phyloP scores from a whole-genome alignment of 2,888 invertebrate genomes.

The Tetragnatha montana region DNA sequence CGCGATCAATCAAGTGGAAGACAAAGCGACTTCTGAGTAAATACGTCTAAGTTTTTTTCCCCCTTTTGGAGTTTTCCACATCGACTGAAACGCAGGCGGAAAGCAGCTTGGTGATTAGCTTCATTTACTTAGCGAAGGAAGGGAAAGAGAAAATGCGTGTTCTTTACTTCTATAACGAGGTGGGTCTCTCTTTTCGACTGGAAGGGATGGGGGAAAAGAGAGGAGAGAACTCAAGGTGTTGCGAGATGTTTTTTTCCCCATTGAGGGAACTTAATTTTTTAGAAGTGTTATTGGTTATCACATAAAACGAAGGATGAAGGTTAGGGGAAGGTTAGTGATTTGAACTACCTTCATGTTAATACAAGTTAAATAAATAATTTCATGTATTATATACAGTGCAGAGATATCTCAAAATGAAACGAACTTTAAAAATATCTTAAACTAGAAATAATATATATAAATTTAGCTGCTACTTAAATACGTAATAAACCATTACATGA shows the following conservation, averaged over 20 bases:
- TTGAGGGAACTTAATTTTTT: too few relatives aligned
- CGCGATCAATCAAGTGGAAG: background rate
- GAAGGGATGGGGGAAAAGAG: constrained; percentile 8
- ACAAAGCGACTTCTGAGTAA: background rate
- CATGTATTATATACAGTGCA: too few relatives aligned
- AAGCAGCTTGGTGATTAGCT: constrained; percentile 18
- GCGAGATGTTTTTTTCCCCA: background rate
- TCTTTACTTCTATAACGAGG: constrained; percentile 23
- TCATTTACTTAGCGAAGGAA: constrained; percentile 20
- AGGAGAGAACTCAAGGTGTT: background rate
- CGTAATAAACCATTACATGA: too few relatives aligned
- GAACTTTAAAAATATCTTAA: too few relatives aligned
- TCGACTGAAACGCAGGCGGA: background rate
- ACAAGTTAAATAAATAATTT: too few relatives aligned
- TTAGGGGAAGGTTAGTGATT: too few relatives aligned
- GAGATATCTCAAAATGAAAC: too few relatives aligned
- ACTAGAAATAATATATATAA: too few relatives aligned
- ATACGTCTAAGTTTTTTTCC: background rate
- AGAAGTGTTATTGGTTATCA: too few relatives aligned
- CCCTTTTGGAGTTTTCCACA: background rate
- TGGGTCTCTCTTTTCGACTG: background rate
- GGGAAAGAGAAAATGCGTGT: background rate
- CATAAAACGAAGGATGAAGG: too few relatives aligned
- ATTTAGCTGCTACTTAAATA: too few relatives aligned
- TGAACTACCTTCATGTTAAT: too few relatives aligned